Base-by-base conservation (phyloP, 2,888 invertebrate genomes). In the Galeruca laticollis region DNA sequence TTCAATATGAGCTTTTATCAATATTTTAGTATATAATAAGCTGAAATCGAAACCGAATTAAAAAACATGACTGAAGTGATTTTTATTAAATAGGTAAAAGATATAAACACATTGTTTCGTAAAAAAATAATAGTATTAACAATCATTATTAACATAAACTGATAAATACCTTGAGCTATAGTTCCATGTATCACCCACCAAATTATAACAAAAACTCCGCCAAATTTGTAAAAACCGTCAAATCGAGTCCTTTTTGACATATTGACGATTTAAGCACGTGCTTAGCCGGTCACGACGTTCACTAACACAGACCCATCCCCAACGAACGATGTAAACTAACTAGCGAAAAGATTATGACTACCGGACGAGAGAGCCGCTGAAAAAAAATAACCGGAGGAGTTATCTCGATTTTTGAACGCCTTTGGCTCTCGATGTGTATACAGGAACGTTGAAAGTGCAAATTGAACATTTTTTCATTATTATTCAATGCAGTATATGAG, bases 231-330 rank as follows among this genome's bases (percentile, higher is more conserved):
- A 73, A 72, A 70, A 57, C 69, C 73, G 72, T 74, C 65, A 56
- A 69, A 70, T 68, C 68, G 64, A 69, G 72, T 76, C 71, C 69
- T 75, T 69, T 64, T 74, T 72, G 72, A 73, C 71, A 73, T 73
- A 60, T 73, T 74, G 72, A 72, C 71, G 71, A 70, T 59, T 68
- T 64, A 70, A 69, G 71, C 77, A 77, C 77, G 77, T 77, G 77
- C 64, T 65, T 21, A 52, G 56, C 52, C 68, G 68, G 70, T 70
- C 67, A 72, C 68, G 51, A 66, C 72, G 52, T 51, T 59, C 56
- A 70, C 57, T 67, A 60, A 54, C 52, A 73, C 62, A 68, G 61
- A 68, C 73, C 72, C 76, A 75, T 75, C 70, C 61, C 74, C 69
- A 65, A 37, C 69, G 67, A 57, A 37, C 54, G 60, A 60, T 74